These are phyloP conservation scores for Chaetophractus vellerosus DNA, from an alignment of 2,797 vertebrate species.

Conservation along the genomic window DNA sequence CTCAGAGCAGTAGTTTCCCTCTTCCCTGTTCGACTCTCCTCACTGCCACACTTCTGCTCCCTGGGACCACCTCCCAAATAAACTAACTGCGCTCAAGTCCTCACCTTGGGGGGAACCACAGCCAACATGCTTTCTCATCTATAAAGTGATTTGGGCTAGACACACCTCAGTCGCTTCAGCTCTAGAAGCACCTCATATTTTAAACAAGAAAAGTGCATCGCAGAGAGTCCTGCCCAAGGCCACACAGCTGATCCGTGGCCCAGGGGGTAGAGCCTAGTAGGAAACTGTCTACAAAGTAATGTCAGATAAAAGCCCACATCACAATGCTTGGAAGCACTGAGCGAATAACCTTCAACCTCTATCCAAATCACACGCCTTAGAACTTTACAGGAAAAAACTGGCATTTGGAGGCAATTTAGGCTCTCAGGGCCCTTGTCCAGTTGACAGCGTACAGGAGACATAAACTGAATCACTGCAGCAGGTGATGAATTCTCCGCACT, in stretches of 20 bases:
- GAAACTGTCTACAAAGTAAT: slow-evolving; percentile 1
- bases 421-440: background rate
- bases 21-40: background rate
- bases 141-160: background rate
- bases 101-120: background rate
- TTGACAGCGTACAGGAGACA: background rate
- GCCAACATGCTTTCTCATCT: background rate
- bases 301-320: slow-evolving; percentile 47
- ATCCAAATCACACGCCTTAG: background rate
- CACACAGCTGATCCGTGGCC: background rate
- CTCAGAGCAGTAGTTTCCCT: background rate
- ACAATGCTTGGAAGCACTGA: background rate
- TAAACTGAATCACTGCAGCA: background rate
- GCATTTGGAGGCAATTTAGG: background rate
- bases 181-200: background rate
- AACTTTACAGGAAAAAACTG: slow-evolving; percentile 39
- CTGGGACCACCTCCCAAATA: background rate
- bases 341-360: background rate
- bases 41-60: background rate
- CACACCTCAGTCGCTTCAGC: background rate
- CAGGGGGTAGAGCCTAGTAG: background rate
- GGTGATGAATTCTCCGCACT: background rate
- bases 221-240: background rate
- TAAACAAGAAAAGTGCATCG: background rate
- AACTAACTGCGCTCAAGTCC: too few species aligned